Conservation (phyloP, 2,888 invertebrate species). For the Choreutis nemorana region DNA sequence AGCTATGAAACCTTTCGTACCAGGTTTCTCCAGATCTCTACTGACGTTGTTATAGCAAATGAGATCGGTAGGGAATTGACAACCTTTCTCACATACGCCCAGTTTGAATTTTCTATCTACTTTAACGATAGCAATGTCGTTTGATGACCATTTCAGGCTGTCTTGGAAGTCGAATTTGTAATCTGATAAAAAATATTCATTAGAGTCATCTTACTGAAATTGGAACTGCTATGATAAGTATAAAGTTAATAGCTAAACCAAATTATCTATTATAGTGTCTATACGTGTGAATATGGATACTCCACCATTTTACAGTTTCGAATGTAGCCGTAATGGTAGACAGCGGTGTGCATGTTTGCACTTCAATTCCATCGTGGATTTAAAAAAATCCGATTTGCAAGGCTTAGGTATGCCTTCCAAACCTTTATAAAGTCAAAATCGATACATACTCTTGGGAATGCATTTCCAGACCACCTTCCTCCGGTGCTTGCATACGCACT, state of each 20-base stretch:
- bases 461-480: constrained; percentile 56
- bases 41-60: constrained; percentile 48
- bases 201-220: background rate
- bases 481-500: constrained; percentile 46
- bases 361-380: no score
- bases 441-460: constrained; percentile 50
- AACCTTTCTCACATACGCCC: constrained; percentile 38
- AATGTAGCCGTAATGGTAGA: no score
- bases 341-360: no score
- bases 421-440: background rate
- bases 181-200: constrained; percentile 22
- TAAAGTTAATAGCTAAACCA: no score
- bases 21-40: constrained; percentile 45
- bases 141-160: constrained; percentile 56
- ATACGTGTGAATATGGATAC: no score
- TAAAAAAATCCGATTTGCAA: no score
- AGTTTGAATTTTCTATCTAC: constrained; percentile 49
- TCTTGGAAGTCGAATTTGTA: constrained; percentile 61
- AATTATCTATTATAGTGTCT: no score
- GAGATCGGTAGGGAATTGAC: constrained; percentile 36
- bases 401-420: no score
- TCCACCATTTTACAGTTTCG: no score
- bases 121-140: constrained; percentile 55
- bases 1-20: constrained; percentile 46
- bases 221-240: no score